Conservation (phyloP, 2,888 invertebrate species). For the Xanthorhoe designata region DNA sequence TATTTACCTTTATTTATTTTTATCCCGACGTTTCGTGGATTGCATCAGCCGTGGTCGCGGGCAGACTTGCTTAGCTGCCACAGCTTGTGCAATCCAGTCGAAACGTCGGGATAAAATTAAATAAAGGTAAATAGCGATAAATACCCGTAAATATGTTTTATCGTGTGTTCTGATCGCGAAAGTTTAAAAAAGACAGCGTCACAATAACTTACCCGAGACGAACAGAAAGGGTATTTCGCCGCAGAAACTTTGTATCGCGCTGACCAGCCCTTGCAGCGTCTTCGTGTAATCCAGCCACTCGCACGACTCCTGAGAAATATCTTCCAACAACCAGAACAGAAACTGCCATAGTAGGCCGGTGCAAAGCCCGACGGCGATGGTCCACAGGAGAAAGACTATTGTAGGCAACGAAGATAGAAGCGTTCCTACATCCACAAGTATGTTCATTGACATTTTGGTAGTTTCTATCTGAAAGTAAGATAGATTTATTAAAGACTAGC, state of each 20-base stretch:
- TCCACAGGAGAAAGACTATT: slow-evolving; percentile 91
- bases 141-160: too few species aligned
- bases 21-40: too few species aligned
- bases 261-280: slow-evolving; percentile 90
- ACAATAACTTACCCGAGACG: slow-evolving; percentile 86
- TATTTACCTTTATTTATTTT: too few species aligned
- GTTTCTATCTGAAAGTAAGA: slow-evolving; percentile 84
- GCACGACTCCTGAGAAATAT: slow-evolving; percentile 84
- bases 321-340: slow-evolving; percentile 93
- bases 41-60: too few species aligned
- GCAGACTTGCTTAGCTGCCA: too few species aligned
- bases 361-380: slow-evolving; percentile 92
- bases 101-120: too few species aligned
- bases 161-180: too few species aligned
- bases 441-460: slow-evolving; percentile 87
- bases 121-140: too few species aligned
- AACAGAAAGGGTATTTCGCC: slow-evolving; percentile 96
- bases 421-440: slow-evolving; percentile 88
- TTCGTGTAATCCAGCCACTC: slow-evolving; percentile 86
- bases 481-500: too few species aligned
- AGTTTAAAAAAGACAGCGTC: too few species aligned
- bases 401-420: slow-evolving; percentile 88
- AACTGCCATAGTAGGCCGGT: slow-evolving; percentile 96
- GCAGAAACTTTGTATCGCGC: slow-evolving; percentile 92
- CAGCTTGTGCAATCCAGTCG: too few species aligned